A percentile compares a stretch with the other conserved stretches of the same genome.
Evolutionary conservation across 2,888 invertebrate species (phyloP).

Genomic region (Scelioninae gen. 1): DNA sequence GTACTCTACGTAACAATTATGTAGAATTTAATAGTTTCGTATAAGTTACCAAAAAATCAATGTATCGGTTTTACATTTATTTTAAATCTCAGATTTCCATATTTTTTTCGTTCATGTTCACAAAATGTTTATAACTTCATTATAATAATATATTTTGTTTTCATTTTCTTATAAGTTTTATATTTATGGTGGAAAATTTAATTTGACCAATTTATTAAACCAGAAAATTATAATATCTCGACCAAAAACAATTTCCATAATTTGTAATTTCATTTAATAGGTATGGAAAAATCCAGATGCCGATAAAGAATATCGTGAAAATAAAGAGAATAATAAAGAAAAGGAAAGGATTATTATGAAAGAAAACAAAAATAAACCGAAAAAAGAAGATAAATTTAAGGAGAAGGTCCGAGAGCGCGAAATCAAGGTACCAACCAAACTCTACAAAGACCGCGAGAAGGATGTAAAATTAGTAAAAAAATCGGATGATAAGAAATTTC

Average conservation of each 20-base stretch:
- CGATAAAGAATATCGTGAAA: constrained; percentile 80
- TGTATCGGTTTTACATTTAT: too few species aligned
- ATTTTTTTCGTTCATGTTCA: too few species aligned
- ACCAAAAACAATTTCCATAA: not conserved
- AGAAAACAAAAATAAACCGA: constrained; percentile 82
- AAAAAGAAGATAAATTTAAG: constrained; percentile 80
- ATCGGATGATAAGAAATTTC: constrained; percentile 81
- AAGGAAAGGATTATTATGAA: constrained; percentile 80
- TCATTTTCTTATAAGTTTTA: too few species aligned
- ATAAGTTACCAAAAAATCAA: too few species aligned
- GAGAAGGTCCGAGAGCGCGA: constrained; percentile 84
- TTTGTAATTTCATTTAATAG: constrained; percentile 72
- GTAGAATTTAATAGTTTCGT: too few species aligned
- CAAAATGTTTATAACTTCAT: too few species aligned
- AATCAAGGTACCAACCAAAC: constrained; percentile 84
- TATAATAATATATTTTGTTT: too few species aligned
- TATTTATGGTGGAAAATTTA: too few species aligned
- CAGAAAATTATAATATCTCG: not conserved
- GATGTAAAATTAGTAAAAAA: constrained; percentile 82
- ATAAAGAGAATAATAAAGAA: constrained; percentile 82
- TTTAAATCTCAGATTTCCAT: too few species aligned
- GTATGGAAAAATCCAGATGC: constrained; percentile 82
- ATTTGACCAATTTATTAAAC: not conserved
- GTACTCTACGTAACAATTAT: too few species aligned
- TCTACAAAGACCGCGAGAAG: constrained; percentile 81